These are phyloP conservation scores for Drosophila paramelanica DNA, from an alignment of 2,888 invertebrate genomes.

Conservation along the genomic window DNA sequence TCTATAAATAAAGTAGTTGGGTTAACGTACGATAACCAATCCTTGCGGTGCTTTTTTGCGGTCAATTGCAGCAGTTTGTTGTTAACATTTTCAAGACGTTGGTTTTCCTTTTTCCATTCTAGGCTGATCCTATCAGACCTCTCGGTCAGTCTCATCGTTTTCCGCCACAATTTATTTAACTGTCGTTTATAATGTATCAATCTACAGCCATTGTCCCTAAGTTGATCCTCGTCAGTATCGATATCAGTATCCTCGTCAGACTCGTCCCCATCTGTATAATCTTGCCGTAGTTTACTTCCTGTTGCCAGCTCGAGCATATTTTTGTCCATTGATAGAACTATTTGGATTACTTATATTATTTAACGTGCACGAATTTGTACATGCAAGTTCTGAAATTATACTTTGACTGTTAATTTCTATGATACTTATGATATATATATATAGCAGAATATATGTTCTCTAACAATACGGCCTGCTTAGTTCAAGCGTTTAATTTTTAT, in stretches of 20 bases:
- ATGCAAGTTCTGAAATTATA: background rate
- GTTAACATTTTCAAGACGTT: background rate
- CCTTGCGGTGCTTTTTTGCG: background rate
- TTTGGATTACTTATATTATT: too few relatives aligned
- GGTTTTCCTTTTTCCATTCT: background rate
- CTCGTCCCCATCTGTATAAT: background rate
- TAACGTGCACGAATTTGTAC: background rate
- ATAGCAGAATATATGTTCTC: too few relatives aligned
- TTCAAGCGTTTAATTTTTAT: background rate
- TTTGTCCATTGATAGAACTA: too few relatives aligned
- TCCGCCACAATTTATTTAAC: background rate
- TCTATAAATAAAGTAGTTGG: too few relatives aligned
- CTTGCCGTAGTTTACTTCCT: background rate
- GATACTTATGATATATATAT: too few relatives aligned
- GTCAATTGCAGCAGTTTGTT: background rate
- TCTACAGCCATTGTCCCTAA: background rate
- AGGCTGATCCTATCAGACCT: background rate
- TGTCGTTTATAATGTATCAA: background rate
- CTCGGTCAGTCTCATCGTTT: background rate
- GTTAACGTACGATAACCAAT: background rate
- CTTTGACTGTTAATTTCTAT: background rate
- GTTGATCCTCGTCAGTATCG: background rate
- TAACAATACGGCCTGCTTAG: background rate
- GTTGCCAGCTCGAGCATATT: too few relatives aligned
- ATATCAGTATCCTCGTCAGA: background rate